phyloP scores from a whole-genome alignment of 2,888 invertebrate genomes.

The Limnephilus rhombicus region DNA sequence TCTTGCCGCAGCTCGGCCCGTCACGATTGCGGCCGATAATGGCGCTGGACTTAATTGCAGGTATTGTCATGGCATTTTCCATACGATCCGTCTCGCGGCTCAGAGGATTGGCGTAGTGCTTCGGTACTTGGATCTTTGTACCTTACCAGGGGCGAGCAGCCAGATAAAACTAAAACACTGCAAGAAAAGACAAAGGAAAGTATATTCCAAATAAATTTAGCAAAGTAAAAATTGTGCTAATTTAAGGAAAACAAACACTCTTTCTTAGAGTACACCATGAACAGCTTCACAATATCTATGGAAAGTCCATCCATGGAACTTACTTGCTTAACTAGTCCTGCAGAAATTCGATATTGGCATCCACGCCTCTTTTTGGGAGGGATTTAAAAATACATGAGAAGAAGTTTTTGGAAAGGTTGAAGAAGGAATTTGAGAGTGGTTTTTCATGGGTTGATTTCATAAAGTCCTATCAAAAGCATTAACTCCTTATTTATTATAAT shows the following conservation, averaged over 20 bases:
- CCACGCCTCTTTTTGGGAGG: too few relatives aligned
- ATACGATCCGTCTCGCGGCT: constrained; percentile 48
- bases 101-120: constrained; percentile 14
- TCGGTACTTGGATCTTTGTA: not conserved
- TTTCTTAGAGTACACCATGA: not conserved
- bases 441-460: too few relatives aligned
- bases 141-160: not conserved
- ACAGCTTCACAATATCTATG: not conserved
- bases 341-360: too few relatives aligned
- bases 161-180: not conserved
- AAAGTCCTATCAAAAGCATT: too few relatives aligned
- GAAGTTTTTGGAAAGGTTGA: too few relatives aligned
- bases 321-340: not conserved
- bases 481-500: too few relatives aligned
- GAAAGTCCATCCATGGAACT: not conserved
- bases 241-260: not conserved
- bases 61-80: constrained; percentile 58
- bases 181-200: not conserved
- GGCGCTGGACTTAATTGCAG: constrained; percentile 63
- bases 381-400: too few relatives aligned
- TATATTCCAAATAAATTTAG: not conserved
- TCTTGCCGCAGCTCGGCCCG: constrained; percentile 47
- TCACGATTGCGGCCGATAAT: constrained; percentile 65
- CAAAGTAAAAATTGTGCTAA: too few relatives aligned
- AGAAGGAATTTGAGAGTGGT: too few relatives aligned